phyloP scores from a whole-genome alignment of 2,113 vertebrate genomes.

The Gnathonemus longibarbis region DNA sequence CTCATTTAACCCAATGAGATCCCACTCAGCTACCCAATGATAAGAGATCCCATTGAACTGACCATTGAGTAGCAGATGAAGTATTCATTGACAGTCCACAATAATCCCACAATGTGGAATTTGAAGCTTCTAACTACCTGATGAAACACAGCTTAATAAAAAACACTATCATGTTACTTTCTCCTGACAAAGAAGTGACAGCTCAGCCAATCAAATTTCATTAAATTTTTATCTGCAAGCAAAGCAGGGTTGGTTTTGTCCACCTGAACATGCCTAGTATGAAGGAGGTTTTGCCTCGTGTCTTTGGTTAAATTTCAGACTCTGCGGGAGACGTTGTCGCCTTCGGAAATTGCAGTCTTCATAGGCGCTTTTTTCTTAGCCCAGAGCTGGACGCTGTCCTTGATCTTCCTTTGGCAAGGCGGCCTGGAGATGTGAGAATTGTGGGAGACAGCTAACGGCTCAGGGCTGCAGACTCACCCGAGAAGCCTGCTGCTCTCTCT shows the following conservation, averaged over 20 bases:
- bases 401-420: background rate
- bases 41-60: background rate
- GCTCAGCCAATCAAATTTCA: background rate
- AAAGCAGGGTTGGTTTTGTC: background rate
- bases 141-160: background rate
- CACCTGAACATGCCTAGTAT: background rate
- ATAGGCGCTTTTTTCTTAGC: background rate
- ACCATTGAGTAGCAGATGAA: background rate
- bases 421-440: constrained; percentile 2
- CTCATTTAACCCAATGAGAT: background rate
- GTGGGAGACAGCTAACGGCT: background rate
- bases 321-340: background rate
- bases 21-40: background rate
- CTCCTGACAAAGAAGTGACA: background rate
- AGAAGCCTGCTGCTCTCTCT: background rate
- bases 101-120: background rate
- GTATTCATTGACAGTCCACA: background rate
- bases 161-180: background rate
- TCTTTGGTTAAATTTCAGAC: background rate
- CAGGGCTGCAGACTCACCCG: background rate
- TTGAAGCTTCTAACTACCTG: background rate
- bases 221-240: background rate
- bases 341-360: background rate
- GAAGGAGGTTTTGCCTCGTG: background rate
- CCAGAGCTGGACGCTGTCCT: background rate